Evolutionary conservation across 2,113 vertebrate genomes (phyloP), one percentile per base, ranked within the genome.

Genomic region (Nycticryphes semicollaris): DNA sequence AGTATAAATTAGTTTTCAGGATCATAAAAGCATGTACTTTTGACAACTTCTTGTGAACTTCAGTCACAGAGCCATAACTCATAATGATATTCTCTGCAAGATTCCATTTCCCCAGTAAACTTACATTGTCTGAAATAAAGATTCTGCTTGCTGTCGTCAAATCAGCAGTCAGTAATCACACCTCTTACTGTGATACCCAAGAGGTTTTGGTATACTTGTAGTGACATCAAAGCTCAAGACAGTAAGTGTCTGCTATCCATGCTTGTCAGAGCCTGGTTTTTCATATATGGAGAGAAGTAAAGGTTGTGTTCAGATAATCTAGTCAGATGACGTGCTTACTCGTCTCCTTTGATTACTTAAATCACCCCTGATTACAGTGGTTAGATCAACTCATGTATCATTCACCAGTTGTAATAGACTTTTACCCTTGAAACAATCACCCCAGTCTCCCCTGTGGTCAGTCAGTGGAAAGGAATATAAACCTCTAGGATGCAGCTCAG

Each of bases 351-450:
- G 14, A 79, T 79, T 59, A 45, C 35, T 76, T n/a, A 60, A 86
- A 69, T 20, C 45, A 31, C 25, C 17, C 35, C 25, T 91, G 59
- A 53, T 59, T 43, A 6, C 9, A 3, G 39, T 12, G 63, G 17
- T 27, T 83, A 27, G 16, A 62, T 56, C 23, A 43, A 8, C 21
- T 60, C 45, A 14, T 5, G 16, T 18, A 18, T 53, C 50, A 9
- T 24, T 81, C 37, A 21, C 15, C 31, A 25, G 33, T 33, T 3
- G 1, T 15, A 72, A n/a, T 0, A 30, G 20, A 12, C 1, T 27
- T 56, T 83, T 39, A 22, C 10, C 24, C 0, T 0, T 3, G 3
- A 60, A 78, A 17, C 62, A 66, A 12, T 10, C 75, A 76, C 15
- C 4, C 10, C 28, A 27, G 6, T 9, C 7, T 51, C 10, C 6